Percentiles rank a stretch among this genome's conserved stretches.
These are phyloP conservation scores for Selene dorsalis DNA, from an alignment of 2,797 vertebrate species.

Conservation along the genomic window DNA sequence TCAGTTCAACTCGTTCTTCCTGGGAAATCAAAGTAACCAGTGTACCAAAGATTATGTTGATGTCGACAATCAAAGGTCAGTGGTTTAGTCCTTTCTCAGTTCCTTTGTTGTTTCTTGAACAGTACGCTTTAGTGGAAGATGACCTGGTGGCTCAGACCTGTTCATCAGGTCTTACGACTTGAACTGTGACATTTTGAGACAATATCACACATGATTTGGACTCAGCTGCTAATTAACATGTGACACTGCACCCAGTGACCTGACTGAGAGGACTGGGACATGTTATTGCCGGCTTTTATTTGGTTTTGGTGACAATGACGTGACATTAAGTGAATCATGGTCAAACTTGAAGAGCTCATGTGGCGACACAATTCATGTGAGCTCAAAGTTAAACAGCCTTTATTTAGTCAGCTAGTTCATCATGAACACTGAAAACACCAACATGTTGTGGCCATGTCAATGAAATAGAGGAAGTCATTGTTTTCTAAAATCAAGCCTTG, in stretches of 20 bases:
- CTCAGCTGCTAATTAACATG: not conserved
- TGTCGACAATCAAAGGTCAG: slow-evolving; percentile 84
- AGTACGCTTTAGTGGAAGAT: not conserved
- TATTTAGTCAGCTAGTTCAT: too few species aligned
- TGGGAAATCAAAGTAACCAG: slow-evolving; percentile 73
- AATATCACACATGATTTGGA: not conserved
- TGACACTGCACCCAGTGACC: not conserved
- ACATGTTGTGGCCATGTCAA: too few species aligned
- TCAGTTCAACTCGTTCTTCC: slow-evolving; percentile 86
- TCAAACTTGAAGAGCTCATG: too few species aligned
- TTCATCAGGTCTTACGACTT: not conserved
- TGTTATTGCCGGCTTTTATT: not conserved
- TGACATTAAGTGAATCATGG: not conserved
- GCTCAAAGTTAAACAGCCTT: too few species aligned
- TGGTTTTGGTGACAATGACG: not conserved
- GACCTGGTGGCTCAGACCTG: not conserved
- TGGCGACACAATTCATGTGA: too few species aligned
- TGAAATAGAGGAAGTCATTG: too few species aligned
- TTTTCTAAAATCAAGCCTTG: not conserved
- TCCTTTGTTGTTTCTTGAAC: not conserved
- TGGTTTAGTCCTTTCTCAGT: not conserved
- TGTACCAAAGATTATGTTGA: slow-evolving; percentile 89
- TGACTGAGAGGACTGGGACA: not conserved
- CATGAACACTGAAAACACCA: too few species aligned
- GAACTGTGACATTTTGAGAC: not conserved